Percentiles rank a stretch among this genome's conserved stretches.
Evolutionary conservation across 2,797 vertebrate species (phyloP).

Genomic region (Chelon labrosus): DNA sequence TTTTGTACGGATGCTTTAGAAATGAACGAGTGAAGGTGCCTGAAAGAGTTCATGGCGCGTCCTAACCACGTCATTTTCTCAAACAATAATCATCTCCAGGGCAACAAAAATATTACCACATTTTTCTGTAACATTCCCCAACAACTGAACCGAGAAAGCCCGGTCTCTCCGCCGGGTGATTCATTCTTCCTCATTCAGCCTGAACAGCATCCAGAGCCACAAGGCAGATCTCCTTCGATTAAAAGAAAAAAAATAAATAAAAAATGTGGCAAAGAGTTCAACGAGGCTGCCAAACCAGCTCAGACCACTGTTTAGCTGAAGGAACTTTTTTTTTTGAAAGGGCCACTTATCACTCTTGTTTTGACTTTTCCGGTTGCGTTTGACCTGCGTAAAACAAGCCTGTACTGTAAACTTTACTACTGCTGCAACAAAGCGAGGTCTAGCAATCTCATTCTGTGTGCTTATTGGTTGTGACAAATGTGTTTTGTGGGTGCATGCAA

Average conservation of each 20-base stretch:
- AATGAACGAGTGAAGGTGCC: slow-evolving; percentile 44
- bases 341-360: slow-evolving; percentile 41
- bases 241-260: slow-evolving; percentile 30
- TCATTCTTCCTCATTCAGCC: slow-evolving; percentile 63
- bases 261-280: slow-evolving; percentile 67
- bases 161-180: slow-evolving; percentile 56
- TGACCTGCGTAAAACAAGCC: slow-evolving; percentile 33
- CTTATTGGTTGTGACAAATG: neutral
- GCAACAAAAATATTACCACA: slow-evolving; percentile 50
- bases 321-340: slow-evolving; percentile 37
- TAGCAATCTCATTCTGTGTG: neutral
- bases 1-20: neutral
- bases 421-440: slow-evolving; percentile 12
- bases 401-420: slow-evolving; percentile 24
- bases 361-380: slow-evolving; percentile 25
- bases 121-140: slow-evolving; percentile 38
- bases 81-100: slow-evolving; percentile 65
- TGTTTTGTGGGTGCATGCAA: neutral
- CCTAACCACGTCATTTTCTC: slow-evolving; percentile 63
- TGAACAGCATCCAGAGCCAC: slow-evolving; percentile 68
- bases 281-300: slow-evolving; percentile 60
- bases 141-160: slow-evolving; percentile 43
- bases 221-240: slow-evolving; percentile 51
- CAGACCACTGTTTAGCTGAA: slow-evolving; percentile 43
- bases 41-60: slow-evolving; percentile 36